Conservation (phyloP, 2,797 vertebrate genomes). For the Petrocephalus sullivani region DNA sequence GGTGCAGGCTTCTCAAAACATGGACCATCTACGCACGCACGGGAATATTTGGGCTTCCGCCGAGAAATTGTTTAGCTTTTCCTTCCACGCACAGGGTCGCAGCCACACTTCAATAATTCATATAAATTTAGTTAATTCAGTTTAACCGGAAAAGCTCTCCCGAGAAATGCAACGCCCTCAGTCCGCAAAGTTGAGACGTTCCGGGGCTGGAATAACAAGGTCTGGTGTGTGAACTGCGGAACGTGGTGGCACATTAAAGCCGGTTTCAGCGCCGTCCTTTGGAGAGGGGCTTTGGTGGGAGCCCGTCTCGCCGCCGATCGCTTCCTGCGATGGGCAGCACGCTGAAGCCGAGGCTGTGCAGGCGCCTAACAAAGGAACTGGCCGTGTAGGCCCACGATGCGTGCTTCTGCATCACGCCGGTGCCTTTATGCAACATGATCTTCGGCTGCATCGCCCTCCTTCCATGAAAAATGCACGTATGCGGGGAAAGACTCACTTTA, state of each 20-base stretch:
- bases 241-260: not conserved
- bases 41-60: not conserved
- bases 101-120: not conserved
- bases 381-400: not conserved
- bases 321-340: not conserved
- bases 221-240: not conserved
- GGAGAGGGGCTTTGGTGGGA: not conserved
- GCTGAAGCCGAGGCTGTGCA: not conserved
- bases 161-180: not conserved
- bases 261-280: not conserved
- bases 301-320: not conserved
- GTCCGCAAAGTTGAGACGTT: not conserved
- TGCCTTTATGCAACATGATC: not conserved
- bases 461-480: not conserved
- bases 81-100: not conserved
- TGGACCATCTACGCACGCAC: not conserved
- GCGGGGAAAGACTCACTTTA: not conserved
- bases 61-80: not conserved
- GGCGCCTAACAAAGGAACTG: slow-evolving; percentile 4
- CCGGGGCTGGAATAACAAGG: not conserved
- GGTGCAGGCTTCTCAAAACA: not conserved
- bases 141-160: not conserved
- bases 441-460: not conserved
- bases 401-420: not conserved
- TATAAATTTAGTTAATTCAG: not conserved